Percentiles rank a stretch among this genome's conserved stretches.
Conservation (phyloP, 2,797 vertebrate genomes). For the Eulemur mongoz region DNA sequence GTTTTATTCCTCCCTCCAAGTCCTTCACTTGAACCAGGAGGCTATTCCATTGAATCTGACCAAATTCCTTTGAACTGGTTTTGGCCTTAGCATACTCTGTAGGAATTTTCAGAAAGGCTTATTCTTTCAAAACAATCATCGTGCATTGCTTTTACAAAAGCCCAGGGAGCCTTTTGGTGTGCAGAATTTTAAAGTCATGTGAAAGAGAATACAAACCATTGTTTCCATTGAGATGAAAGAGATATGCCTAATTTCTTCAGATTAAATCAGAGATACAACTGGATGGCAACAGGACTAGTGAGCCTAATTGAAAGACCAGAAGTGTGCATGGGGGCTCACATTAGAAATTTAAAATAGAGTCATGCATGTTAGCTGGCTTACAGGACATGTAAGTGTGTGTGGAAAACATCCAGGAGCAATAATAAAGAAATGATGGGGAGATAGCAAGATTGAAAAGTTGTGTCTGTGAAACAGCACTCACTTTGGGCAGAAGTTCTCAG, state of each 20-base stretch:
- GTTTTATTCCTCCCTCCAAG: constrained; percentile 40
- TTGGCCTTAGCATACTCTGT: constrained; percentile 5
- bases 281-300: constrained; percentile 9
- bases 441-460: background rate
- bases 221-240: constrained; percentile 67
- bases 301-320: constrained; percentile 19
- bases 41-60: background rate
- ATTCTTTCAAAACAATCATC: constrained; percentile 64
- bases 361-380: background rate
- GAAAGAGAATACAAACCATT: constrained; percentile 59
- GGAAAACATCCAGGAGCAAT: background rate
- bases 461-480: background rate
- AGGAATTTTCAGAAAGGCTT: constrained; percentile 73
- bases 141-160: constrained; percentile 46
- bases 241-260: constrained; percentile 46
- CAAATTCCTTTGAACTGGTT: constrained; percentile 71
- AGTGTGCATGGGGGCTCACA: background rate
- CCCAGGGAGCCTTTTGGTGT: constrained; percentile 30
- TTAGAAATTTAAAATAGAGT: background rate
- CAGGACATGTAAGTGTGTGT: background rate
- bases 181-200: constrained; percentile 59
- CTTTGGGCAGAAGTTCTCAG: background rate
- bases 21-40: constrained; percentile 42
- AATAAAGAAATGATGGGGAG: background rate
- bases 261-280: constrained; percentile 30